Percentiles rank a stretch among this genome's conserved stretches.
phyloP scores from a whole-genome alignment of 1,140 invertebrate genomes.

The Meteorus sp. region DNA sequence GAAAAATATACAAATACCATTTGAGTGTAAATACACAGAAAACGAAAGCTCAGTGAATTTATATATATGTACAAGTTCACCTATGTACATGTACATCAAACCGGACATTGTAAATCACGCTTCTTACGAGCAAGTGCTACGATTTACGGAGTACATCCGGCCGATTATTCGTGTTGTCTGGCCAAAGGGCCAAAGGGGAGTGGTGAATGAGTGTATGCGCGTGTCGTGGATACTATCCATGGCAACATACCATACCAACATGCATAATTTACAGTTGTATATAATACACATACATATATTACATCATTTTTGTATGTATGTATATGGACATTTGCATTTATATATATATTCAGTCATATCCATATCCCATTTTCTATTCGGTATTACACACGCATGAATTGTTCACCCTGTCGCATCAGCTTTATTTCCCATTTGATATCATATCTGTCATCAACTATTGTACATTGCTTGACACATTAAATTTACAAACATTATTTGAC shows the following conservation, averaged over 20 bases:
- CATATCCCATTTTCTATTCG: constrained; percentile 48
- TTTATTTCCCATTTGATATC: constrained; percentile 51
- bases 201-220: constrained; percentile 4
- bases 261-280: constrained; percentile 44
- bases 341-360: constrained; percentile 29
- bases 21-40: not conserved
- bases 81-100: not conserved
- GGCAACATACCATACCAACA: constrained; percentile 29
- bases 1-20: not conserved
- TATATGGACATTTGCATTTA: not conserved
- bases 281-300: no score
- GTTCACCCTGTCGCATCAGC: constrained; percentile 46
- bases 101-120: constrained; percentile 25
- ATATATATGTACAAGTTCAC: not conserved
- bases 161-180: constrained; percentile 34
- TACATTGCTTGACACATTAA: no score
- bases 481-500: no score
- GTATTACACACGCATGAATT: constrained; percentile 44
- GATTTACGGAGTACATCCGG: constrained; percentile 35
- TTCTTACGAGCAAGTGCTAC: constrained; percentile 31
- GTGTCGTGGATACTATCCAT: constrained; percentile 28
- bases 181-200: constrained; percentile 19
- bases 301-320: not conserved
- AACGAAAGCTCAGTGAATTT: constrained; percentile 1
- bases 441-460: constrained; percentile 43